Conservation (phyloP, 2,888 invertebrate genomes). For the Branchipolynoe longqiensis region DNA sequence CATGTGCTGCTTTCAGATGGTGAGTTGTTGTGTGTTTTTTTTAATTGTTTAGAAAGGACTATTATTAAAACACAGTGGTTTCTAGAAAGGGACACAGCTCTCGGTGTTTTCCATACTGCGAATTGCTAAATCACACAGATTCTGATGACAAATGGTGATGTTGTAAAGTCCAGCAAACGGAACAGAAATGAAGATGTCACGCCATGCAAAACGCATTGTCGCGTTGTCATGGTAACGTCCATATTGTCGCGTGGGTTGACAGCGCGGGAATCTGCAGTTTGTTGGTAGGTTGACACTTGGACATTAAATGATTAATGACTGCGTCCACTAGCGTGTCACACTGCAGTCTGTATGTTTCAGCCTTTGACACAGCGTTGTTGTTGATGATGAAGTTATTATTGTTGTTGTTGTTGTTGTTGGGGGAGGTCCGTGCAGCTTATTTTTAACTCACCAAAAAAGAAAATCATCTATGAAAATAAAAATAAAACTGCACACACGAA, state of each 20-base stretch:
- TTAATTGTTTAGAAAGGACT: slow-evolving; percentile 4
- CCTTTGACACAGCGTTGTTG: too few species aligned
- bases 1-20: slow-evolving; percentile 14
- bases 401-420: too few species aligned
- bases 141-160: not conserved
- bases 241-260: too few species aligned
- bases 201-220: too few species aligned
- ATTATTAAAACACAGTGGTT: not conserved
- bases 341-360: slow-evolving; percentile 19
- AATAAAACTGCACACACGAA: slow-evolving; percentile 26
- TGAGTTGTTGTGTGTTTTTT: too few species aligned
- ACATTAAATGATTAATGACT: not conserved
- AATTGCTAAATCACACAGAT: slow-evolving; percentile 25
- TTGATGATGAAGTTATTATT: too few species aligned
- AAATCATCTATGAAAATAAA: not conserved
- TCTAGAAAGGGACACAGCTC: not conserved
- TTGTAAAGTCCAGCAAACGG: not conserved
- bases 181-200: not conserved
- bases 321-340: too few species aligned
- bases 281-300: not conserved
- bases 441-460: slow-evolving; percentile 19
- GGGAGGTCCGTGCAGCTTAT: not conserved
- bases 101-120: not conserved
- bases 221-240: too few species aligned
- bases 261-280: too few species aligned